Conservation (phyloP, 2,797 vertebrate species). For the Okamejei kenojei region DNA sequence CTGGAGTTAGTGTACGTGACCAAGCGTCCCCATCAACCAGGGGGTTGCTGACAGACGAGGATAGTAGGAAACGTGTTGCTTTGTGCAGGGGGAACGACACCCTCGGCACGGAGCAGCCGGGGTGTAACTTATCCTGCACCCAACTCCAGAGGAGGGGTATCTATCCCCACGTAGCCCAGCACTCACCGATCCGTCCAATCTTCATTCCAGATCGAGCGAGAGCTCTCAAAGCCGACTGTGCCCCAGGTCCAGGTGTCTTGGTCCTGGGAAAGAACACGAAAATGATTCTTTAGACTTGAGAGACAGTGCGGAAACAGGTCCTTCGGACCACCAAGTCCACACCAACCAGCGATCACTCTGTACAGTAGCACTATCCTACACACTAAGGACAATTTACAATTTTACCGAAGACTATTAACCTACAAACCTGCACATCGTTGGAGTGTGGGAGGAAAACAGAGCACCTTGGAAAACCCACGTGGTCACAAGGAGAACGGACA, state of each 20-base stretch:
- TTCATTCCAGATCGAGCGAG: constrained; percentile 96
- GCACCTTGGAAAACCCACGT: too few species aligned
- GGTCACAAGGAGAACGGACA: too few species aligned
- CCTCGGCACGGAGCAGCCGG: background rate
- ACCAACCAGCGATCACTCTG: too few species aligned
- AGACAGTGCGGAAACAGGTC: too few species aligned
- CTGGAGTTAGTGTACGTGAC: background rate
- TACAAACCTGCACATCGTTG: too few species aligned
- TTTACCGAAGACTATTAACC: too few species aligned
- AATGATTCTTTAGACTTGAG: background rate
- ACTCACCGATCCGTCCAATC: constrained; percentile 89
- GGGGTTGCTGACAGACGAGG: background rate
- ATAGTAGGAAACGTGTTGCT: constrained; percentile 24
- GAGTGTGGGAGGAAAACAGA: too few species aligned
- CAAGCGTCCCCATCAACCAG: background rate
- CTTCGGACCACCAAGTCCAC: too few species aligned
- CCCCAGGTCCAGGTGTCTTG: constrained; percentile 93
- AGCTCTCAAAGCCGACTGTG: constrained; percentile 91
- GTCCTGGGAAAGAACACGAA: constrained; percentile 61
- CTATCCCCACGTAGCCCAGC: too few species aligned
- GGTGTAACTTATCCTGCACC: constrained; percentile 8
- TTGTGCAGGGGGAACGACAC: constrained; percentile 34
- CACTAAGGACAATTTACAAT: too few species aligned
- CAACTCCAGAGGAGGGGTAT: background rate
- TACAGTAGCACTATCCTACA: too few species aligned